A percentile compares a stretch with the other conserved stretches of the same genome.
Conservation (phyloP, 1,140 invertebrate genomes). For the Leptinotarsa texana region DNA sequence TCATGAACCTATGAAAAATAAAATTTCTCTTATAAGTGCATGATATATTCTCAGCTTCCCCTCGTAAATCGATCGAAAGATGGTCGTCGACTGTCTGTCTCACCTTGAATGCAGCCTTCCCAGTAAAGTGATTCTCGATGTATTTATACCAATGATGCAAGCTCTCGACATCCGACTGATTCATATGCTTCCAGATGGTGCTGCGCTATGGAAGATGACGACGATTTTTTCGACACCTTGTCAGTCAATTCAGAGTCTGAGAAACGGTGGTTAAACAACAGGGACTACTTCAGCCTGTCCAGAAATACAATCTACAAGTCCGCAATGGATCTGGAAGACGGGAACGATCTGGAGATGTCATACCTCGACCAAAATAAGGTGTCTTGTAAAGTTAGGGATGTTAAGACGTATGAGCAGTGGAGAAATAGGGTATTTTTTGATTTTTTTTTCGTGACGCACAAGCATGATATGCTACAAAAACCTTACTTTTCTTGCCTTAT, state of each 20-base stretch:
- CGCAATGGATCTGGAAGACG: constrained; percentile 47
- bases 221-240: constrained; percentile 53
- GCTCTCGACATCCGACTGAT: too few species aligned
- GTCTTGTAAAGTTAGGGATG: constrained; percentile 46
- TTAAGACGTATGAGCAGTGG: constrained; percentile 56
- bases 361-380: constrained; percentile 49
- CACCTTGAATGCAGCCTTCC: too few species aligned
- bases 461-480: constrained; percentile 3
- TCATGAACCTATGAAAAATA: too few species aligned
- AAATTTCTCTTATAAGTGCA: too few species aligned
- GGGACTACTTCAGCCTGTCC: constrained; percentile 51
- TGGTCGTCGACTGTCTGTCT: too few species aligned
- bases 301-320: constrained; percentile 56
- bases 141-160: too few species aligned
- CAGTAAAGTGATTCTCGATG: too few species aligned
- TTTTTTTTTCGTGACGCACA: constrained; percentile 15
- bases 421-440: constrained; percentile 55
- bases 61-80: too few species aligned
- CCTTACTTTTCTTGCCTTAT: constrained; percentile 39
- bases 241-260: constrained; percentile 48
- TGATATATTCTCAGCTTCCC: too few species aligned
- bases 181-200: constrained; percentile 26
- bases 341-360: constrained; percentile 45
- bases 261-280: constrained; percentile 41
- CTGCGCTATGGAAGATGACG: constrained; percentile 46